phyloP scores from a whole-genome alignment of 2,113 vertebrate genomes.

The Antidorcas marsupialis region DNA sequence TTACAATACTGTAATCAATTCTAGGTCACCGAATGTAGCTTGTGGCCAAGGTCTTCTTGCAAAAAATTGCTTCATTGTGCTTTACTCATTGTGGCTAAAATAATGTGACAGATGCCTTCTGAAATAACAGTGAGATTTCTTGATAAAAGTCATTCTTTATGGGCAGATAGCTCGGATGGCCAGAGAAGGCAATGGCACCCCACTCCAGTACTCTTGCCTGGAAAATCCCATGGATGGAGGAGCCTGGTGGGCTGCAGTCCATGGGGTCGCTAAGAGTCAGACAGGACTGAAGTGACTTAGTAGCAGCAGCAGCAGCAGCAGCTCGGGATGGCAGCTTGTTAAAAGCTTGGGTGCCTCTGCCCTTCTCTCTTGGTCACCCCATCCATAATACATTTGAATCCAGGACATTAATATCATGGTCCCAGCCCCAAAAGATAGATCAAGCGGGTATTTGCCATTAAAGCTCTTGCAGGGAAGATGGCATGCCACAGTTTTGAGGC shows the following conservation, averaged over 20 bases:
- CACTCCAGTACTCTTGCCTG: too few species aligned
- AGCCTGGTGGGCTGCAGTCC: too few species aligned
- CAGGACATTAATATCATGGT: background rate
- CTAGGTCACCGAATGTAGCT: background rate
- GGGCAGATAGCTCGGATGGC: background rate
- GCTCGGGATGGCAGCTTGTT: background rate
- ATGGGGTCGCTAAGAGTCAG: too few species aligned
- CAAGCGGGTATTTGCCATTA: background rate
- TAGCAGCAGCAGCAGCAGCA: too few species aligned
- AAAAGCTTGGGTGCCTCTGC: background rate
- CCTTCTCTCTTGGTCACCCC: background rate
- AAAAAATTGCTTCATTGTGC: conserved; percentile 5
- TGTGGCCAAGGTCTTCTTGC: background rate
- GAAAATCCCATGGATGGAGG: too few species aligned
- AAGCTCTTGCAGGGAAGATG: background rate
- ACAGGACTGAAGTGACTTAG: too few species aligned
- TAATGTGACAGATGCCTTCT: conserved; percentile 24
- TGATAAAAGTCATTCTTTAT: background rate
- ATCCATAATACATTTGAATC: background rate
- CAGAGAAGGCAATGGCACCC: too few species aligned
- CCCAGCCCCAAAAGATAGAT: background rate
- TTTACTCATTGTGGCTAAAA: background rate
- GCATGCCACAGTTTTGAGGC: background rate
- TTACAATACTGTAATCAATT: conserved; percentile 22
- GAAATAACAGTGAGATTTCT: conserved; percentile 17